These are phyloP conservation scores for Takifugu rubripes DNA, from an alignment of 2,797 vertebrate species.

Conservation along the genomic window DNA sequence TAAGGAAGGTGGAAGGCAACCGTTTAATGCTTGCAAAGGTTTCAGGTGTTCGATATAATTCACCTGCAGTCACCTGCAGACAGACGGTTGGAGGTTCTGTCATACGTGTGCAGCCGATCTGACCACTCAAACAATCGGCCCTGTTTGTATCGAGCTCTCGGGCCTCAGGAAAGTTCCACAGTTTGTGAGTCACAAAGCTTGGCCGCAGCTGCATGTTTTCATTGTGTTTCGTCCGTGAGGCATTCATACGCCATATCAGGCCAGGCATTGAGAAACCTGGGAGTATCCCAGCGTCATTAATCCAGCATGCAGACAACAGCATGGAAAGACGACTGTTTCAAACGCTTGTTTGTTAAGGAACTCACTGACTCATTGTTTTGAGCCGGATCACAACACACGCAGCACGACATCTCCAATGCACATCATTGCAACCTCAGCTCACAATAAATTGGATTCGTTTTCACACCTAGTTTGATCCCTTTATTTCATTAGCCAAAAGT, in stretches of 20 bases:
- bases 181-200: constrained; percentile 53
- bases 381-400: constrained; percentile 13
- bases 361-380: constrained; percentile 40
- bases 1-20: constrained; percentile 9
- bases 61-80: background rate
- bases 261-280: constrained; percentile 68
- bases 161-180: constrained; percentile 39
- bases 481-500: too few relatives aligned
- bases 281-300: constrained; percentile 61
- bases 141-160: constrained; percentile 33
- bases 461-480: too few relatives aligned
- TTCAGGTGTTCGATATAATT: constrained; percentile 3
- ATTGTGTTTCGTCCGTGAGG: constrained; percentile 26
- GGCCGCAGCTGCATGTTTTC: constrained; percentile 37
- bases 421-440: too few relatives aligned
- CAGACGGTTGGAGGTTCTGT: constrained; percentile 16
- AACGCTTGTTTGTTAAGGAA: constrained; percentile 35
- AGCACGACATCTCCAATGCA: background rate
- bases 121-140: constrained; percentile 36
- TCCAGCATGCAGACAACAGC: constrained; percentile 49
- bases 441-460: too few relatives aligned
- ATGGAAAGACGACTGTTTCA: constrained; percentile 30
- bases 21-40: background rate
- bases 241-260: constrained; percentile 33
- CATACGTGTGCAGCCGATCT: constrained; percentile 16